Evolutionary conservation across 2,797 vertebrate genomes (phyloP).

Genomic region (Octomys mimax): DNA sequence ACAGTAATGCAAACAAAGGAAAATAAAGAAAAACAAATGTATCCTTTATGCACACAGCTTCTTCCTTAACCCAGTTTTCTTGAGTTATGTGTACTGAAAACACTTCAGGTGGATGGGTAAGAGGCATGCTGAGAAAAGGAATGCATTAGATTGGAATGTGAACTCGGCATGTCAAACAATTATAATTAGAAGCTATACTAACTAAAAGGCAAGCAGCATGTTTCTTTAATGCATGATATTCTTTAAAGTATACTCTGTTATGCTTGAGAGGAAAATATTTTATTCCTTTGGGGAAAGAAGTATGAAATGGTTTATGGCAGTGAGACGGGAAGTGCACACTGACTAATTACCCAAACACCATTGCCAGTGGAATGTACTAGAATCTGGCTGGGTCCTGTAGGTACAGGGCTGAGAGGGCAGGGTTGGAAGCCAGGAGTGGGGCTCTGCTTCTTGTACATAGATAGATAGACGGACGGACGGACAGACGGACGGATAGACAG

Average conservation of each 20-base stretch:
- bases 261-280: background rate
- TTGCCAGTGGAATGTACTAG: background rate
- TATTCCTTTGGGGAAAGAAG: conserved; percentile 7
- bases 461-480: background rate
- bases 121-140: background rate
- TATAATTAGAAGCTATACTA: conserved; percentile 12
- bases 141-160: background rate
- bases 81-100: conserved; percentile 1
- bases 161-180: background rate
- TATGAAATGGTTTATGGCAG: background rate
- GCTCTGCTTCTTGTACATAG: background rate
- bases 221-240: background rate
- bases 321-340: background rate
- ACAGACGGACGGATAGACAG: background rate
- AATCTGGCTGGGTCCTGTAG: background rate
- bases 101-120: background rate
- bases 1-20: conserved; percentile 19
- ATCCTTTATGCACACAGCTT: background rate
- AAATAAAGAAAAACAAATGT: background rate
- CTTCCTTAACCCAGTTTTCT: conserved; percentile 43
- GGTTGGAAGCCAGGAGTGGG: background rate
- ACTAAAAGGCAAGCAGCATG: background rate
- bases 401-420: background rate
- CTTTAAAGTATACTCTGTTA: background rate
- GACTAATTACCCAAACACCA: background rate